phyloP scores from a whole-genome alignment of 1,140 invertebrate genomes.

The Asbolus verrucosus region DNA sequence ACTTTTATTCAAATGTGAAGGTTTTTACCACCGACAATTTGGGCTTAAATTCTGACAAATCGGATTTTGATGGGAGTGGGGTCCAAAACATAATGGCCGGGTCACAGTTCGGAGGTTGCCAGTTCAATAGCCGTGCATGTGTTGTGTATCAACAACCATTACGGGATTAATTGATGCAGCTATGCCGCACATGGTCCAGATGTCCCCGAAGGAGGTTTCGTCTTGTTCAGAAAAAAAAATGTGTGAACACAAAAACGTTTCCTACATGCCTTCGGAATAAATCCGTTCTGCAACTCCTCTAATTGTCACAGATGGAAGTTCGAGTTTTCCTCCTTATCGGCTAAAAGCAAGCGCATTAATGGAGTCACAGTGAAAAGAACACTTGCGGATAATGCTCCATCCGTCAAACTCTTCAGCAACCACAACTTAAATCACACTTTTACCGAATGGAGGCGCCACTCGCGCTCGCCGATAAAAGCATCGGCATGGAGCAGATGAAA shows the following conservation, averaged over 20 bases:
- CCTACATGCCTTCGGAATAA: too few relatives aligned
- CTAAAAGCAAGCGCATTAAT: conserved; percentile 20
- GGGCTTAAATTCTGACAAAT: conserved; percentile 25
- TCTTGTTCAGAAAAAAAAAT: too few relatives aligned
- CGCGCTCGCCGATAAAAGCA: not conserved
- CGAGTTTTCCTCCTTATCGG: not conserved
- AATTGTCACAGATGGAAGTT: too few relatives aligned
- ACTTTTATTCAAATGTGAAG: too few relatives aligned
- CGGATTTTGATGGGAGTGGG: conserved; percentile 1
- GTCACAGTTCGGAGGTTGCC: conserved; percentile 37
- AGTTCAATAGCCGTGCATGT: conserved; percentile 42
- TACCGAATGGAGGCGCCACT: conserved; percentile 22
- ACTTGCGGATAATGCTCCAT: not conserved
- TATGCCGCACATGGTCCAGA: conserved; percentile 33
- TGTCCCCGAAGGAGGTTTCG: not conserved
- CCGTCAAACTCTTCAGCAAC: not conserved
- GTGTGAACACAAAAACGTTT: too few relatives aligned
- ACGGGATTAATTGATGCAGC: conserved; percentile 43
- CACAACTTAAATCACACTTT: conserved; percentile 21
- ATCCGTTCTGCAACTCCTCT: too few relatives aligned
- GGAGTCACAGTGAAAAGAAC: not conserved
- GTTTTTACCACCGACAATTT: too few relatives aligned
- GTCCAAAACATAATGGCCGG: conserved; percentile 7
- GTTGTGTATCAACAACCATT: conserved; percentile 42
- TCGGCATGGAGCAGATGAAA: too few relatives aligned